Conservation (phyloP, 2,113 vertebrate species). For the Numenius arquata region DNA sequence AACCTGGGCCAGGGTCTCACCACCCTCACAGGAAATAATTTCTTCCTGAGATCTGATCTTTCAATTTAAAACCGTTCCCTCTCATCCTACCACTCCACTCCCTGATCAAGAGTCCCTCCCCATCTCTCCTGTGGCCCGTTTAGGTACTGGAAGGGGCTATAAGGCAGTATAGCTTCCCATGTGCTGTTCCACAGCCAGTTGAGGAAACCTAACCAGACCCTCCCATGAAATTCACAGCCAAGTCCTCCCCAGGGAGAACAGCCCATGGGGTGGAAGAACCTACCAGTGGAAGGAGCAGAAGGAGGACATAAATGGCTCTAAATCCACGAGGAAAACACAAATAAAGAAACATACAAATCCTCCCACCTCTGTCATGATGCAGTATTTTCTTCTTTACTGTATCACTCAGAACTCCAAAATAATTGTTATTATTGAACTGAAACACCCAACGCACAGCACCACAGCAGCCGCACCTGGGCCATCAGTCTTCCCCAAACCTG, state of each 20-base stretch:
- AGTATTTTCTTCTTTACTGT: not conserved
- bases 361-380: not conserved
- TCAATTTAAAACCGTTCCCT: no score
- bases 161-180: rapidly evolving
- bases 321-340: not conserved
- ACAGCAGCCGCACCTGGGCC: rapidly evolving
- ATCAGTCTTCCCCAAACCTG: rapidly evolving
- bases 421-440: not conserved
- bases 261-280: not conserved
- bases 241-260: not conserved
- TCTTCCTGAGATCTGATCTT: no score
- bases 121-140: no score
- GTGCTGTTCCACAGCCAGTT: not conserved
- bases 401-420: not conserved
- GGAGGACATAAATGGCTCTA: not conserved
- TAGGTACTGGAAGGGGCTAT: no score
- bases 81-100: no score
- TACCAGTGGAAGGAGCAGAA: not conserved
- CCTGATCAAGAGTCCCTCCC: no score
- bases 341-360: not conserved
- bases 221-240: not conserved
- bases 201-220: rapidly evolving
- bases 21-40: no score
- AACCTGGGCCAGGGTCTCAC: no score
- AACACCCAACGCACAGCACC: rapidly evolving